These are phyloP conservation scores for Caracal caracal DNA, from an alignment of 2,113 vertebrate genomes.

Conservation along the genomic window DNA sequence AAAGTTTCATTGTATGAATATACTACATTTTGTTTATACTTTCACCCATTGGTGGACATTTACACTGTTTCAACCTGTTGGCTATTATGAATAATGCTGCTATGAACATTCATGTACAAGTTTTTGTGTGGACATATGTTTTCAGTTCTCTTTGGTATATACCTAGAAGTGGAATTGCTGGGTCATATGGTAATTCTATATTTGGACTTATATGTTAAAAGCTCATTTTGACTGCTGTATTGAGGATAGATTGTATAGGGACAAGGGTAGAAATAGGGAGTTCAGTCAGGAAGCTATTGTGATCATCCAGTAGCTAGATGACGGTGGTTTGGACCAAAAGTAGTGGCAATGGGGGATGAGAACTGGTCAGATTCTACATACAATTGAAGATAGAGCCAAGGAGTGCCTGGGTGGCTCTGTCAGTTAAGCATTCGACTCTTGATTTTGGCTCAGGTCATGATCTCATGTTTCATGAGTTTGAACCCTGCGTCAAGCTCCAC, in stretches of 20 bases:
- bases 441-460: too few species aligned
- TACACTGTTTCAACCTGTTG: slow-evolving; percentile 1
- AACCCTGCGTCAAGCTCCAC: too few species aligned
- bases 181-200: slow-evolving; percentile 7
- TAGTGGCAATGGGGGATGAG: neutral
- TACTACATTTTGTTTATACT: neutral
- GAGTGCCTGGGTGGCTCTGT: too few species aligned
- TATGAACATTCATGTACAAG: neutral
- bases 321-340: neutral
- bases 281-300: neutral
- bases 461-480: too few species aligned
- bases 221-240: slow-evolving; percentile 15
- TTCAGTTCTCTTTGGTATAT: neutral
- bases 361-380: neutral
- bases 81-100: slow-evolving; percentile 25
- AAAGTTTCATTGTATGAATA: neutral
- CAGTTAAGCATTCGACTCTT: too few species aligned
- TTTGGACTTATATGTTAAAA: slow-evolving; percentile 51
- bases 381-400: neutral
- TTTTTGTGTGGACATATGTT: slow-evolving; percentile 15
- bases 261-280: neutral
- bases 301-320: neutral
- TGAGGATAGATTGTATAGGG: neutral
- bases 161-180: neutral
- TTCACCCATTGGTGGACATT: neutral